phyloP scores from a whole-genome alignment of 1,140 invertebrate species.

The Stenopsyche tienmushanensis region DNA sequence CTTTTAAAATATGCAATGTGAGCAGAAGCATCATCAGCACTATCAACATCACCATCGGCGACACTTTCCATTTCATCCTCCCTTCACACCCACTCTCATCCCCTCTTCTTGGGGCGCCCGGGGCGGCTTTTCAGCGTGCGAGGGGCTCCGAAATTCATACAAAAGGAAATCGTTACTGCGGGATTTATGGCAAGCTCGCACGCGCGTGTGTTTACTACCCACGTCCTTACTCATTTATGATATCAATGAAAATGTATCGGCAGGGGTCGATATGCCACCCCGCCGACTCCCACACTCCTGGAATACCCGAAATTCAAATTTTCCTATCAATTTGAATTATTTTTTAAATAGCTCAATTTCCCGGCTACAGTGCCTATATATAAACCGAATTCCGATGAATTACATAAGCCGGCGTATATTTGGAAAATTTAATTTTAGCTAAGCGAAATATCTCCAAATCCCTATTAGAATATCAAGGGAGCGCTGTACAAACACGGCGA shows the following conservation, averaged over 20 bases:
- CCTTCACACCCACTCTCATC: not conserved
- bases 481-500: no score
- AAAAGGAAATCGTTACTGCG: slow-evolving; percentile 8
- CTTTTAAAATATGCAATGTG: no score
- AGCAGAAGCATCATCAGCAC: no score
- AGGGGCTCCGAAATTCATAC: not conserved
- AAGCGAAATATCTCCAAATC: no score
- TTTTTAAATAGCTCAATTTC: not conserved
- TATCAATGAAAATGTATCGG: slow-evolving; percentile 8
- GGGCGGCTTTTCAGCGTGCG: not conserved
- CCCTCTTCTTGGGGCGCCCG: not conserved
- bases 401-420: no score
- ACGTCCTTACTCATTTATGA: not conserved
- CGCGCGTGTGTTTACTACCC: slow-evolving; percentile 11
- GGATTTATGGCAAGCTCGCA: not conserved
- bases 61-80: no score
- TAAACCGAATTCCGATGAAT: not conserved
- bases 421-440: no score
- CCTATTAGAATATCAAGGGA: no score
- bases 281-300: not conserved
- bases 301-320: not conserved
- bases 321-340: not conserved
- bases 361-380: not conserved
- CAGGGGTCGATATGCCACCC: not conserved
- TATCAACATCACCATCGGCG: no score